phyloP scores from a whole-genome alignment of 2,888 invertebrate genomes.

The Diabrotica balteata region DNA sequence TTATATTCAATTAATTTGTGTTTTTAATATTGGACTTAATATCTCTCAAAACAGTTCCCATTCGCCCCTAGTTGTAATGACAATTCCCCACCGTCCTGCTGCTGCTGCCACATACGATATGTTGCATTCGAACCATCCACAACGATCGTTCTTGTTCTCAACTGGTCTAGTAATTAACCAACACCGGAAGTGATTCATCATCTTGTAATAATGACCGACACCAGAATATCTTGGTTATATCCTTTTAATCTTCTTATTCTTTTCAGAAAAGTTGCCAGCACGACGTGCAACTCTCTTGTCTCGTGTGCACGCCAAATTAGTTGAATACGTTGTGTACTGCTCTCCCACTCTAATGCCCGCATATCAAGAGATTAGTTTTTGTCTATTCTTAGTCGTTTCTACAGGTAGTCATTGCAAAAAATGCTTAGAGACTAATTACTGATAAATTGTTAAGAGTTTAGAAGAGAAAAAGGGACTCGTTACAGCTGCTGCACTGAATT shows the following conservation, averaged over 20 bases:
- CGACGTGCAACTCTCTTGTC: slow-evolving; percentile 34
- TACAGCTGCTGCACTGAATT: no score
- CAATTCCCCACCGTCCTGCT: neutral
- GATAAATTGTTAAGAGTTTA: no score
- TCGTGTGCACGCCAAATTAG: slow-evolving; percentile 21
- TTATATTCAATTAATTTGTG: no score
- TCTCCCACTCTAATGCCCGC: slow-evolving; percentile 24
- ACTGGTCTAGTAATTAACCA: slow-evolving; percentile 58
- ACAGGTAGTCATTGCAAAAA: no score
- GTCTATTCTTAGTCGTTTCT: no score
- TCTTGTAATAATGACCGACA: slow-evolving; percentile 61
- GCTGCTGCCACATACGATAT: neutral
- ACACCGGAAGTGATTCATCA: slow-evolving; percentile 61
- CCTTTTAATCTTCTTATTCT: slow-evolving; percentile 44
- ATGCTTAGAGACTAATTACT: no score
- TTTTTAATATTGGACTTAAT: no score
- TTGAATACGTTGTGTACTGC: slow-evolving; percentile 16
- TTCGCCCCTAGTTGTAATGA: neutral
- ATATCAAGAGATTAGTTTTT: no score
- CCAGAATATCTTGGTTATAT: slow-evolving; percentile 53
- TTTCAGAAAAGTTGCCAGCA: slow-evolving; percentile 36
- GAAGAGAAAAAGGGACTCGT: no score
- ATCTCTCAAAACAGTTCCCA: no score
- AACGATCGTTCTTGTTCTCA: slow-evolving; percentile 52
- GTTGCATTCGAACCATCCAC: slow-evolving; percentile 24